Evolutionary conservation across 2,888 invertebrate species (phyloP), one percentile per base, ranked within the genome.

Genomic region (Hoplodrina blanda): DNA sequence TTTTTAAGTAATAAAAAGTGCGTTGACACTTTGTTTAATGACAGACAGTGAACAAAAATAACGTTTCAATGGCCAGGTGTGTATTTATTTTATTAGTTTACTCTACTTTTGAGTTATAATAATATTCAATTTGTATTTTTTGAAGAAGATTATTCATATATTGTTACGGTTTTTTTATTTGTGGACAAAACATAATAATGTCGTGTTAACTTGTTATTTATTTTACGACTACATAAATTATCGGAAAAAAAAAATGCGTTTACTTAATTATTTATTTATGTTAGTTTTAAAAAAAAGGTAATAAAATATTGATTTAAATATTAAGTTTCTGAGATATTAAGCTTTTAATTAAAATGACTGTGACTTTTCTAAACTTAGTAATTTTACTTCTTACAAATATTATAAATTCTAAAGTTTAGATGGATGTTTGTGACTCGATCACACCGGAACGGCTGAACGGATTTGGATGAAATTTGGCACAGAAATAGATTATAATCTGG

Each of bases 11-110:
- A 69, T 73, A 56, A 54, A 65, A 65, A 65, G 80, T 62, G 15
- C 82, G 69, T 74, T 82, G 82, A 80, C 82, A 60, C 62, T 56
- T 55, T 15, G 54, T 49, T 57, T 37, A 30, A 67, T 61, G 65
- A 73, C 72, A 59, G 60, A 67, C 33, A 62, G 52, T 53, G 65
- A 56, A 37, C 62, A 62, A 60, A 78, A 81, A 80, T 81, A 80
- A 53, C 46, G 0, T 64, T 77, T 55, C 13, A 72, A 69, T 81
- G 54, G 54, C 50, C 69, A 81, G 79, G 73, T 79, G 79, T 63
- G 20, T 54, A 69, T 73, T 64, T 69, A 64, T 76, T 78, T 72
- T 72, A 78, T 78, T 78, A 17, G 53, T 41, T 41, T 46, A 52
- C 13, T 61, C 65, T 30, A 66, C 62, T 66, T 78, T 66, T 37